Percentiles rank a stretch among this genome's conserved stretches.
phyloP scores from a whole-genome alignment of 2,113 vertebrate species.

The Oryzias melastigma region DNA sequence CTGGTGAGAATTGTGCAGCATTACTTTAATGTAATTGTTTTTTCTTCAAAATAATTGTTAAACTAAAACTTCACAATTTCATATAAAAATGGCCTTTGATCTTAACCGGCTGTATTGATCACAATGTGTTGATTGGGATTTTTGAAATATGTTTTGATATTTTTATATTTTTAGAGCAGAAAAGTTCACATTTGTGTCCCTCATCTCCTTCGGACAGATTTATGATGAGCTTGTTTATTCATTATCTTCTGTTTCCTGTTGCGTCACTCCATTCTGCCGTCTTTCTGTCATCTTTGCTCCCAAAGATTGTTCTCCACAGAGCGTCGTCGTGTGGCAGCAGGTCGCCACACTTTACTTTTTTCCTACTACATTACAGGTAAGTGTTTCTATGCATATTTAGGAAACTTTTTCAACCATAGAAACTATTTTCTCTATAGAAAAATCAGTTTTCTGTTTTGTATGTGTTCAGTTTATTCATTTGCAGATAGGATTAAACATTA shows the following conservation, averaged over 20 bases:
- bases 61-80: too few species aligned
- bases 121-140: too few species aligned
- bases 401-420: not conserved
- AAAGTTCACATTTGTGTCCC: too few species aligned
- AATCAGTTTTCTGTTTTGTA: not conserved
- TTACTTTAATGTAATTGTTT: too few species aligned
- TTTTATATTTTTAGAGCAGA: too few species aligned
- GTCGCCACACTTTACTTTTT: not conserved
- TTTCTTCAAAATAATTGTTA: too few species aligned
- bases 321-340: not conserved
- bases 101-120: too few species aligned
- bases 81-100: too few species aligned
- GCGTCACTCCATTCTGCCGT: not conserved
- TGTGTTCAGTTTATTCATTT: not conserved
- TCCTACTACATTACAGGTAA: constrained; percentile 23
- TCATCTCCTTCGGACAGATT: not conserved
- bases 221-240: not conserved
- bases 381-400: not conserved
- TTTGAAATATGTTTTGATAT: too few species aligned
- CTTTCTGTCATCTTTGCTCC: not conserved
- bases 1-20: too few species aligned
- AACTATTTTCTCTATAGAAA: not conserved
- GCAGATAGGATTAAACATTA: not conserved
- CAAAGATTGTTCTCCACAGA: constrained; percentile 39
- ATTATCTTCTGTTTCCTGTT: not conserved